A percentile compares a stretch with the other conserved stretches of the same genome.
These are phyloP conservation scores for Deilephila elpenor DNA, from an alignment of 2,888 invertebrate genomes.

Conservation along the genomic window DNA sequence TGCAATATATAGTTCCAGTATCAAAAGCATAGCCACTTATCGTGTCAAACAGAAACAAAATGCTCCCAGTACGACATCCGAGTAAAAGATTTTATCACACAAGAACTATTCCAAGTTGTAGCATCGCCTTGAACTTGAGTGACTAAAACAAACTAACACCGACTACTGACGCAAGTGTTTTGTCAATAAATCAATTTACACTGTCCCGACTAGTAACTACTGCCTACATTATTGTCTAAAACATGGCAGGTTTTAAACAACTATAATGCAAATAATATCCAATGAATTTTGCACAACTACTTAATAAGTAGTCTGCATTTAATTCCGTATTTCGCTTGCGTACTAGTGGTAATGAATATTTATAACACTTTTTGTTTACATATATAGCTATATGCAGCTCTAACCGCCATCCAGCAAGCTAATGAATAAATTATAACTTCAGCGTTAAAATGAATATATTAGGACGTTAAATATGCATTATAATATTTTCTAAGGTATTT, in stretches of 20 bases:
- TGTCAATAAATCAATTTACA: constrained; percentile 75
- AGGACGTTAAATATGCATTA: neutral
- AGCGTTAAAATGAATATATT: neutral
- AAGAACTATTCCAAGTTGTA: neutral
- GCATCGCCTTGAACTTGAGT: constrained; percentile 76
- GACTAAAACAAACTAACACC: constrained; percentile 26
- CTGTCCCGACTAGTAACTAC: constrained; percentile 34
- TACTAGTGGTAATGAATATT: too few relatives aligned
- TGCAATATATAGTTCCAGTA: too few relatives aligned
- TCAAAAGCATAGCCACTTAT: too few relatives aligned
- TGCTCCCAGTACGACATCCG: neutral
- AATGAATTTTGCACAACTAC: neutral
- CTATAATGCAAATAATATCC: neutral
- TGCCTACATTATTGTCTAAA: constrained; percentile 13
- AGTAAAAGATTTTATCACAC: neutral
- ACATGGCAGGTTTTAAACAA: neutral
- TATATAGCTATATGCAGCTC: neutral
- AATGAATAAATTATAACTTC: neutral
- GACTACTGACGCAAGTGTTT: constrained; percentile 75
- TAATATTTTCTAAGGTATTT: neutral
- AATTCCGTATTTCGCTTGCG: neutral
- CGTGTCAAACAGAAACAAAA: neutral
- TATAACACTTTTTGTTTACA: too few relatives aligned
- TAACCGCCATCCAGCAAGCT: neutral
- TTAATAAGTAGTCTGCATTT: neutral